Evolutionary conservation across 1,140 invertebrate species (phyloP), one percentile per base, ranked within the genome.

Genomic region (Venustaconcha ellipsiformis): DNA sequence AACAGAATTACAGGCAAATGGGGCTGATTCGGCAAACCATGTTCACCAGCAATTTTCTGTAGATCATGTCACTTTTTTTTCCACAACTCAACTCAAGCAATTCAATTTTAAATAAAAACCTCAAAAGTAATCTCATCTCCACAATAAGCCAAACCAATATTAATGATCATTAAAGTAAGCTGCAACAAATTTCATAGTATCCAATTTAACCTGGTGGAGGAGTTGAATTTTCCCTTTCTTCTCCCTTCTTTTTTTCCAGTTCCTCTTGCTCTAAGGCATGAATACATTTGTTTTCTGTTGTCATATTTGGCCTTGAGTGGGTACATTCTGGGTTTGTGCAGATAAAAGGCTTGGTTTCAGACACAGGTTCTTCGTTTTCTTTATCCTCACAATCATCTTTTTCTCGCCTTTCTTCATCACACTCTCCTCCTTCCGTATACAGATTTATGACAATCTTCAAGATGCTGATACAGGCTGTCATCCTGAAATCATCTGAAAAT

Each of bases 381-480:
- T 70, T 62, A 57, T 70, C 60, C 26, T 76, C 48, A 3, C 65
- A 57, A 26, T 74, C 65, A 37, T 30, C 72, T 26, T 86, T 82
- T 13, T 72, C 65, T 18, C 79, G 58, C 14, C 83, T 82, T 18
- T 77, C 74, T n/a, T 86, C 83, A 20, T 83, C 82, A 64, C 79
- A 79, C 72, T 84, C 90, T 76, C 67, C 93, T 91, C 73, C 80
- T 56, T 81, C 79, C 74, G 70, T 79, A 70, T 78, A 80, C 71
- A 85, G 81, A 75, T 76, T 82, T 26, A 79, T 74, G 14, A 86
- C 81, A 26, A 85, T 94, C 87, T 95, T 95, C 14, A 97, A 89
- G 18, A 96, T 89, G 80, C 94, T 94, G 71, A 96, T 92, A 84
- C 96, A 97, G 12, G 95, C 94, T 4, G 95, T 97, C 59, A 96